Evolutionary conservation across 2,888 invertebrate genomes (phyloP).

Genomic region (Adelphocoris suturalis): DNA sequence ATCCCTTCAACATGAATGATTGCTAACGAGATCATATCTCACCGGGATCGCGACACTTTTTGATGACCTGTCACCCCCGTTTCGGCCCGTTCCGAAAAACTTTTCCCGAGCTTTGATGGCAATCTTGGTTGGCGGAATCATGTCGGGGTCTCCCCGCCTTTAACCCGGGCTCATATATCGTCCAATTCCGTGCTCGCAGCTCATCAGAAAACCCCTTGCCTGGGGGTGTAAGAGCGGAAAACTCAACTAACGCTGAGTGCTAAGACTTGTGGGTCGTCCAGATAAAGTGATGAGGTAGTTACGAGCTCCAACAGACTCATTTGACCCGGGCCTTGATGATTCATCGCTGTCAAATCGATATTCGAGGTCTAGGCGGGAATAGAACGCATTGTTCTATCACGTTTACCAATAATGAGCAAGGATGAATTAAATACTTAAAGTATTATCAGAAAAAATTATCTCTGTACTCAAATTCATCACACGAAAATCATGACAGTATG

Average conservation of each 20-base stretch:
- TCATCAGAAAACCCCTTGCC: conserved; percentile 51
- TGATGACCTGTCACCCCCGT: conserved; percentile 55
- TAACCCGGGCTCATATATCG: conserved; percentile 33
- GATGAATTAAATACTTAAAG: no score
- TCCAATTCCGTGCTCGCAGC: conserved; percentile 54
- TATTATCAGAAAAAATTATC: no score
- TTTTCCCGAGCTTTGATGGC: conserved; percentile 26
- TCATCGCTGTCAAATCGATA: not conserved
- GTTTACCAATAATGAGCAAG: no score
- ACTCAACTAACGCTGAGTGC: conserved; percentile 27
- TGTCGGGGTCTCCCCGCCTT: conserved; percentile 27
- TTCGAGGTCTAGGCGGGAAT: no score
- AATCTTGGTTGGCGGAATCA: conserved; percentile 22
- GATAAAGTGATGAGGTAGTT: conserved; percentile 36
- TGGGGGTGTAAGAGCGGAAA: conserved; percentile 29
- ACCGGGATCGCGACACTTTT: not conserved
- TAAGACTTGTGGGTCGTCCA: conserved; percentile 10
- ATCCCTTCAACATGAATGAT: conserved; percentile 49
- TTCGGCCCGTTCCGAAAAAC: conserved; percentile 25
- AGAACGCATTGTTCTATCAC: no score
- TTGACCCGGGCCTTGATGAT: not conserved
- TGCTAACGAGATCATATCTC: conserved; percentile 55
- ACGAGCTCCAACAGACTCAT: not conserved
- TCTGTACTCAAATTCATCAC: no score
- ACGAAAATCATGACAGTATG: no score